These are phyloP conservation scores for Carterocephalus palaemon DNA, from an alignment of 2,888 invertebrate genomes.

Conservation along the genomic window DNA sequence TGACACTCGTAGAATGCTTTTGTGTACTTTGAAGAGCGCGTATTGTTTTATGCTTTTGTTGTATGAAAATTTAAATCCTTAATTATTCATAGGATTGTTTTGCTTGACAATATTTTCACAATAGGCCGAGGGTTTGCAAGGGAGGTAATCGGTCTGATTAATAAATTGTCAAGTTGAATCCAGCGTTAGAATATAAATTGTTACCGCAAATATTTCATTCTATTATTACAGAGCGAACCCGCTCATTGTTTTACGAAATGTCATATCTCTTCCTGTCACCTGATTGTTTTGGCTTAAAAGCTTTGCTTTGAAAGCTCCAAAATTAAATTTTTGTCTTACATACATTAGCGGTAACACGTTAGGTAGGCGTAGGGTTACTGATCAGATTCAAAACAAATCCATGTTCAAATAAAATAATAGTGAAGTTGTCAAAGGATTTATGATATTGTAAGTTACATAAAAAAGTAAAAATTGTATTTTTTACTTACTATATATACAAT, in stretches of 20 bases:
- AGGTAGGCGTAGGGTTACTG: too few relatives aligned
- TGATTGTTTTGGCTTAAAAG: slow-evolving; percentile 60
- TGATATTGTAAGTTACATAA: too few relatives aligned
- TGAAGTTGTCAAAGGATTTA: too few relatives aligned
- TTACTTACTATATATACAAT: too few relatives aligned
- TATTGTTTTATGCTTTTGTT: slow-evolving; percentile 77
- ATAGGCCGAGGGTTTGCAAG: slow-evolving; percentile 68
- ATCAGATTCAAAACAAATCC: too few relatives aligned
- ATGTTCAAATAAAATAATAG: too few relatives aligned
- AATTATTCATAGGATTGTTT: slow-evolving; percentile 79
- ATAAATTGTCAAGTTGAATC: slow-evolving; percentile 79
- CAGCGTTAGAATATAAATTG: slow-evolving; percentile 77
- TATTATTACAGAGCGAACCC: slow-evolving; percentile 68
- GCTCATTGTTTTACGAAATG: slow-evolving; percentile 76
- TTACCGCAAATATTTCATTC: slow-evolving; percentile 77
- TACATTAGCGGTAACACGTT: too few relatives aligned
- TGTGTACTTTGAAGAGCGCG: slow-evolving; percentile 73
- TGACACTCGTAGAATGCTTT: slow-evolving; percentile 68
- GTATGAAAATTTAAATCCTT: slow-evolving; percentile 77
- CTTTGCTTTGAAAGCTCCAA: slow-evolving; percentile 28
- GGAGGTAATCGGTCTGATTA: slow-evolving; percentile 78
- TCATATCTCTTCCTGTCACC: slow-evolving; percentile 76
- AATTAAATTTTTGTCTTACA: slow-evolving; percentile 4
- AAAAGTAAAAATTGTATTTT: too few relatives aligned
- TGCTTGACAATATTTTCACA: slow-evolving; percentile 76